Conservation (phyloP, 2,888 invertebrate genomes). For the Lypha dubia region DNA sequence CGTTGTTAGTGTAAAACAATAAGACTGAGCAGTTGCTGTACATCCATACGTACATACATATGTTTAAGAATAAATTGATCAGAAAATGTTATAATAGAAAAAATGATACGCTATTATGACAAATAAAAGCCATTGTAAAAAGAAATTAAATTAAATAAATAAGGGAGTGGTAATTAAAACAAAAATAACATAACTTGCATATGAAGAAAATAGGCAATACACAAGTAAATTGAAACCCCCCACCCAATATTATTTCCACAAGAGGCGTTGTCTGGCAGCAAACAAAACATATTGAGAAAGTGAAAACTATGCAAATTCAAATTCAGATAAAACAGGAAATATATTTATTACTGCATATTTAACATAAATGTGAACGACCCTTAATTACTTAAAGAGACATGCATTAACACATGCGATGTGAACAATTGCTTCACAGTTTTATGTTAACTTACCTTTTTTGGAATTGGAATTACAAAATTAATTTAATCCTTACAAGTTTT, state of each 20-base stretch:
- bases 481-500: constrained; percentile 26
- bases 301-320: constrained; percentile 55
- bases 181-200: not conserved
- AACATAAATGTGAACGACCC: not conserved
- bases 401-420: not conserved
- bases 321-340: not conserved
- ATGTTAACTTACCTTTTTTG: constrained; percentile 32
- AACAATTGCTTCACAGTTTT: not conserved
- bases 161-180: constrained; percentile 65
- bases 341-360: not conserved
- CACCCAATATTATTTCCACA: constrained; percentile 58
- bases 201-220: constrained; percentile 31
- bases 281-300: constrained; percentile 57
- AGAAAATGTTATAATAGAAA: not conserved
- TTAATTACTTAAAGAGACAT: not conserved
- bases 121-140: not conserved
- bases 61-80: not conserved
- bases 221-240: constrained; percentile 15
- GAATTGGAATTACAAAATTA: constrained; percentile 36
- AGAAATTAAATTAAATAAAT: constrained; percentile 5
- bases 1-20: not conserved
- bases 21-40: constrained; percentile 37
- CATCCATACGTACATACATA: not conserved
- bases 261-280: constrained; percentile 70
- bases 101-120: constrained; percentile 3